Evolutionary conservation across 2,797 vertebrate genomes (phyloP).

Genomic region (Pristis pectinata): DNA sequence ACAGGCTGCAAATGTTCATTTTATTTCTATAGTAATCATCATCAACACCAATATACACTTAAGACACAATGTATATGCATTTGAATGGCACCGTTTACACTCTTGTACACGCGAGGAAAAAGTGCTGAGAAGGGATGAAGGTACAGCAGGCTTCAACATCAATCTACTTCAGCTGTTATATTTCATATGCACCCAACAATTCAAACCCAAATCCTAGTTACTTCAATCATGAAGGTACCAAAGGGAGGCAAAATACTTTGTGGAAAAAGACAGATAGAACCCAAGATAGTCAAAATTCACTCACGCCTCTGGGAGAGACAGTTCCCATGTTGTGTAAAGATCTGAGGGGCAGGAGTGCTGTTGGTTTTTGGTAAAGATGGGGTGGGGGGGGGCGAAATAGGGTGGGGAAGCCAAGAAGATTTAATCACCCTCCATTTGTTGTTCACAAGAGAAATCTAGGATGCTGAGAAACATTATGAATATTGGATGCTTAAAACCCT

Average conservation of each 20-base stretch:
- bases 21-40: constrained; percentile 5
- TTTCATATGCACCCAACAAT: background rate
- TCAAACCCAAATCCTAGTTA: background rate
- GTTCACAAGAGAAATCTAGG: background rate
- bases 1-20: background rate
- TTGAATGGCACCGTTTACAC: background rate
- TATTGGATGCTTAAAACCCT: background rate
- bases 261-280: background rate
- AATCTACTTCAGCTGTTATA: background rate
- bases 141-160: background rate
- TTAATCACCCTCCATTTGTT: background rate
- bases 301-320: background rate
- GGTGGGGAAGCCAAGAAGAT: background rate
- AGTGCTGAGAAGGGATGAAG: background rate
- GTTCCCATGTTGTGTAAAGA: background rate
- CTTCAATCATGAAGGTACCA: background rate
- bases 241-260: background rate
- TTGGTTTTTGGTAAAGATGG: background rate
- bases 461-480: background rate
- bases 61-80: constrained; percentile 2
- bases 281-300: background rate
- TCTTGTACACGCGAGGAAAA: background rate
- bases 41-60: constrained; percentile 9
- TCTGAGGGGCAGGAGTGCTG: background rate
- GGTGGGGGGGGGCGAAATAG: background rate